Base-by-base conservation (phyloP, 2,888 invertebrate species). In the Galeruca laticollis region DNA sequence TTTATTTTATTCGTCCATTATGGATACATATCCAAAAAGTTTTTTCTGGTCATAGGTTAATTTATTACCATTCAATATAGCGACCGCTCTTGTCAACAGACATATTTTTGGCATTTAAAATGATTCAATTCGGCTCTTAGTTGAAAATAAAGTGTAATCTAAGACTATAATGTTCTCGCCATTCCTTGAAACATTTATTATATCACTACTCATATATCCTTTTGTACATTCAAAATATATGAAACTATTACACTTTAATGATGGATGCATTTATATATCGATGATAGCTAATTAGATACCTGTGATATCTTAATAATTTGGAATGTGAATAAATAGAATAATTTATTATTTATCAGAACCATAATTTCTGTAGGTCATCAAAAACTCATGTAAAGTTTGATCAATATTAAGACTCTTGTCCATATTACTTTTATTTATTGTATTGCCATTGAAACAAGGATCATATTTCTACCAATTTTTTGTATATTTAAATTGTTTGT, bases 401-500 rank as follows among this genome's bases (percentile, higher is more conserved):
- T 54, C 26, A 54, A 56, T 54, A 26, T 40, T 63, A 40, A 54
- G 54, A 54, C 40, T 26, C 54, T 63, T 63, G 63, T 43, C 43
- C 40, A 63, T 56, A 56, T 56, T 54, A 56, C 8, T 62, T n/a
- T 31, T 54, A 63, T 63, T 63, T 54, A 54, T 63, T 65, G 15
- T 56, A 57, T 60, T 66, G 66, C 66, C 66, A 66, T 59, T 59
- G n/a, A 56, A 57, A 57, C 21, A 18, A 62, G 31, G 15, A 37
- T 33, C 43, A 59, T n/a, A 35, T 61, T 33, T 61, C 4, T 20
- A 37, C 15, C 40, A 43, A 15, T 51, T 56, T 54, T 60, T 37
- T 59, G 40, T 63, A 43, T 63, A 63, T 63, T 63, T 35, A 66
- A 59, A 59, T 65, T 57, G 57, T 57, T 35, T 57, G 64, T 64